Evolutionary conservation across 2,797 vertebrate species (phyloP), one percentile per base, ranked within the genome.

Genomic region (Anguilla marmorata): DNA sequence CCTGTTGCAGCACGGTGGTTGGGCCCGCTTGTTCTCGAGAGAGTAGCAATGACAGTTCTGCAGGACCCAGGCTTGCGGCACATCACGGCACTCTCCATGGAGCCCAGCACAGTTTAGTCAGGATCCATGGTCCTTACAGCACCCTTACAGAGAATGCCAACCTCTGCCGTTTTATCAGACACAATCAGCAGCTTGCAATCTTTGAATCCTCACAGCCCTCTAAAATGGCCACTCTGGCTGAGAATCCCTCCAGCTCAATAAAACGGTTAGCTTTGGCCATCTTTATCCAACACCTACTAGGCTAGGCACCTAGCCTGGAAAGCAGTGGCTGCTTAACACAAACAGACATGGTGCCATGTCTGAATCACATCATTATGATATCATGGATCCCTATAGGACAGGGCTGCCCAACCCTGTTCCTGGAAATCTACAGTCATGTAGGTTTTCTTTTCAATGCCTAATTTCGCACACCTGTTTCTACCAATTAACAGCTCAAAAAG

Each of bases 1-100:
- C 37, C 30, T 76, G 86, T 21, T 52, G 85, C 74, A 66, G 33
- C 72, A 79, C 27, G 37, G 86, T 45, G 2, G 8, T 50, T 60
- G 52, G 86, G 27, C 54, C 50, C 84, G 66, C 85, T 86, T 89
- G 85, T 88, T 89, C 60, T 69, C 5, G 27, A 52, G 76, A 74
- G 87, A 90, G 90, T 88, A 89, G 30, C 8, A 8, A 14, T 3
- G 69, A 33, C 41, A 19, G 85, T 50, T 63, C 14, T 12, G 30
- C 69, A 33, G 2, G 27, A 33, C 14, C 1, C 2, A 1, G 69
- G 69, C 69, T 37, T 45, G 41, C 14, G 69, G 3, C 30, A 37
- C 11, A 37, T 33, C 30, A 33, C 69, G 14, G 69, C 27, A 11
- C 63, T 27, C 63, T 5, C 63, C 4, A n/a, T 8, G 27, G 63